Evolutionary conservation across 2,888 invertebrate genomes (phyloP).

Genomic region (Trichogramma evanescens): DNA sequence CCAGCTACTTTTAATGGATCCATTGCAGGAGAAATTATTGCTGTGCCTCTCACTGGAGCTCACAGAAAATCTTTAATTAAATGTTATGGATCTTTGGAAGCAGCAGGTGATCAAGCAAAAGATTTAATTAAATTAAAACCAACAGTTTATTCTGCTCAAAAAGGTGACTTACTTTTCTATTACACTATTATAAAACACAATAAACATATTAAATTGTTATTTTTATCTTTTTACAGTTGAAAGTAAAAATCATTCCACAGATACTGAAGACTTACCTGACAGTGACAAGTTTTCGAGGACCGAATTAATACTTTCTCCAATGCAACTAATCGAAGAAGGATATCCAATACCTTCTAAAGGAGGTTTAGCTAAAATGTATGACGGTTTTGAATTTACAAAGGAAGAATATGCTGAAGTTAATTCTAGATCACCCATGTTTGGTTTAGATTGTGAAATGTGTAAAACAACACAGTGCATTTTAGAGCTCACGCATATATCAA

Average conservation of each 20-base stretch:
- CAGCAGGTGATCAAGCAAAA: constrained; percentile 61
- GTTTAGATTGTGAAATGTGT: constrained; percentile 93
- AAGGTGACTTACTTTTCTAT: no score
- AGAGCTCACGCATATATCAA: constrained; percentile 81
- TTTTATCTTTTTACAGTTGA: constrained; percentile 41
- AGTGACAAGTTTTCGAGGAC: constrained; percentile 70
- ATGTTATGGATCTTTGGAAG: constrained; percentile 65
- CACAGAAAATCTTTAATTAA: constrained; percentile 60
- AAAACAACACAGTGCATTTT: constrained; percentile 60
- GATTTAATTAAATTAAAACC: constrained; percentile 65
- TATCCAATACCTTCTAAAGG: constrained; percentile 70
- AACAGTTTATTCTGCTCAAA: no score
- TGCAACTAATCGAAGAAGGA: constrained; percentile 80
- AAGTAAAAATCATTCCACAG: constrained; percentile 28
- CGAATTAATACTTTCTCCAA: constrained; percentile 70
- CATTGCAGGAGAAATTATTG: constrained; percentile 67
- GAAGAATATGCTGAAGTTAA: constrained; percentile 69
- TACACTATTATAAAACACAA: no score
- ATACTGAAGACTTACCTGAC: constrained; percentile 31
- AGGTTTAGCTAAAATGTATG: constrained; percentile 46
- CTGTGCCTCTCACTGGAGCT: constrained; percentile 67
- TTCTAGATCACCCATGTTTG: constrained; percentile 76
- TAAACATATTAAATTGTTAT: constrained; percentile 57
- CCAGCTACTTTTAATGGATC: constrained; percentile 66
- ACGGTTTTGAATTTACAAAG: constrained; percentile 64